Conservation (phyloP, 2,797 vertebrate genomes). For the Prunella strophiata region DNA sequence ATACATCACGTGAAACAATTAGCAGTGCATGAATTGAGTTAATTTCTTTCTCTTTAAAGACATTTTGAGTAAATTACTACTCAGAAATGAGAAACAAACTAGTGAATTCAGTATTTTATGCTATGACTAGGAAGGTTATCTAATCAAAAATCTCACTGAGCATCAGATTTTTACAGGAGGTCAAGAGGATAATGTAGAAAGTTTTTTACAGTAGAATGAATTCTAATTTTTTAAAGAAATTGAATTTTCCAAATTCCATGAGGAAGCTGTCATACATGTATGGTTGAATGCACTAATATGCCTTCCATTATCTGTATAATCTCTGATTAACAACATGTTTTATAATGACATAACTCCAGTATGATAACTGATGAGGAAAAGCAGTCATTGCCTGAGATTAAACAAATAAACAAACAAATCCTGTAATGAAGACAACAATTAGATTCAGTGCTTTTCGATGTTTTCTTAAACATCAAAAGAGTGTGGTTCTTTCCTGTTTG, state of each 20-base stretch:
- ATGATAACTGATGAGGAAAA: neutral
- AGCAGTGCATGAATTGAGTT: neutral
- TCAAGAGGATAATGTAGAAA: neutral
- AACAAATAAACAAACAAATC: neutral
- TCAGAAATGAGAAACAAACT: neutral
- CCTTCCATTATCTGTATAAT: neutral
- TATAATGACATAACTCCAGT: neutral
- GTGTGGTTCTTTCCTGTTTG: accelerated
- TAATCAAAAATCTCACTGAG: neutral
- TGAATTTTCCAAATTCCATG: neutral
- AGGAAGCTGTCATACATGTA: neutral
- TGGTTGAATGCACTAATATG: neutral
- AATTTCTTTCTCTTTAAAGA: neutral
- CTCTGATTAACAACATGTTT: neutral
- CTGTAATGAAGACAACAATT: neutral
- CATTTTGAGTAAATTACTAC: neutral
- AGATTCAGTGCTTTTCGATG: neutral
- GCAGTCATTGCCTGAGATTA: neutral
- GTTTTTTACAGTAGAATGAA: neutral
- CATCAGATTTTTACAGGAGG: neutral
- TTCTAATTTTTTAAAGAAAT: neutral
- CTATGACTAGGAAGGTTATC: neutral
- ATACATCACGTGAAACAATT: neutral
- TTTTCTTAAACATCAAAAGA: neutral
- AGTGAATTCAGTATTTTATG: neutral